Evolutionary conservation across 2,113 vertebrate genomes (phyloP).

Genomic region (Tursiops truncatus): DNA sequence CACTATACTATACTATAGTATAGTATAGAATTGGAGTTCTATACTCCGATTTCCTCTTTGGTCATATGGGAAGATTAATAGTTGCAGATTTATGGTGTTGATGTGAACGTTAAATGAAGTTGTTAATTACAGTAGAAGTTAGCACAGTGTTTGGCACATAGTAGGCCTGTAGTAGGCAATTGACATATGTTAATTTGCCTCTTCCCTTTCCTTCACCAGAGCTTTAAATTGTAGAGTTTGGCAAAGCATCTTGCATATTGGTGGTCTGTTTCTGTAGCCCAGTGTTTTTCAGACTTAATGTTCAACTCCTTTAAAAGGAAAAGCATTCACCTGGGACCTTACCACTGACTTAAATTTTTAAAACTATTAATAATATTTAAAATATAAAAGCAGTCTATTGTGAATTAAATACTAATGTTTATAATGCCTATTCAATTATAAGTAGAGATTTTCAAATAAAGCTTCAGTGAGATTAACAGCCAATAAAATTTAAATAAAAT

Average conservation of each 20-base stretch:
- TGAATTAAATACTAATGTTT: slow-evolving; percentile 24
- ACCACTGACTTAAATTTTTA: background rate
- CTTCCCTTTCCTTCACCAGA: background rate
- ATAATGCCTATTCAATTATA: background rate
- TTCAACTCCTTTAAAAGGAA: background rate
- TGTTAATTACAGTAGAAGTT: background rate
- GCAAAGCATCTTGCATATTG: background rate
- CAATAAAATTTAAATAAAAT: background rate
- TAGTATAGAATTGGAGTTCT: background rate
- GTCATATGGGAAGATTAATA: background rate
- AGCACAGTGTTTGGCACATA: background rate
- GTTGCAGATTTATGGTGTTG: background rate
- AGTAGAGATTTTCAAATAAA: background rate
- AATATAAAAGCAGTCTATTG: background rate
- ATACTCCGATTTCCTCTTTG: background rate
- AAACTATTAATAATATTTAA: background rate
- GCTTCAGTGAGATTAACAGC: background rate
- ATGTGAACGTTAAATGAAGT: background rate
- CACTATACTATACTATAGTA: too few species aligned
- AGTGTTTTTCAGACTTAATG: background rate
- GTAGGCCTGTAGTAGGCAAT: background rate
- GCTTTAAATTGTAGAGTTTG: background rate
- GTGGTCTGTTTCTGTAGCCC: background rate
- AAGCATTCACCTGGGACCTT: background rate
- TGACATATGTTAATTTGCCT: background rate